phyloP scores from a whole-genome alignment of 2,113 vertebrate species.

The Thunnus thynnus region DNA sequence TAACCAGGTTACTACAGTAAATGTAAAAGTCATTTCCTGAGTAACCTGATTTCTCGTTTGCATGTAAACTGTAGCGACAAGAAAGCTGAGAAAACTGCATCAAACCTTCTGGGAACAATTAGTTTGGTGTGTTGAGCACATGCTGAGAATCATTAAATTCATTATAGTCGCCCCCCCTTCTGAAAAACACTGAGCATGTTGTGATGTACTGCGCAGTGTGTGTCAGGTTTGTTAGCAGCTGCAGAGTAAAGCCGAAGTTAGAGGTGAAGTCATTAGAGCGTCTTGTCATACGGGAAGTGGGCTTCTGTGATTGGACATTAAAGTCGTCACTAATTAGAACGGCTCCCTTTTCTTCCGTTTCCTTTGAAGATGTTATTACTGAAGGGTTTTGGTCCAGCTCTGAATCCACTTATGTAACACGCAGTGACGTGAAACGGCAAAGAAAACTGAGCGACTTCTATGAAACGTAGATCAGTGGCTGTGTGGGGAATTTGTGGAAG shows the following conservation, averaged over 20 bases:
- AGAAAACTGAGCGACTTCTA: neutral
- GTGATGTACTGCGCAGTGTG: neutral
- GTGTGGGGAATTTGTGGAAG: slow-evolving; percentile 4
- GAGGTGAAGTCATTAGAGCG: neutral
- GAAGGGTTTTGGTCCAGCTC: neutral
- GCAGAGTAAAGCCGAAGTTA: slow-evolving; percentile 13
- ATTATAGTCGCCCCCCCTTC: neutral
- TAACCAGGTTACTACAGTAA: neutral
- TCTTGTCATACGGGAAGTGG: neutral
- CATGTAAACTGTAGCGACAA: neutral
- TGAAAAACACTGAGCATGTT: neutral
- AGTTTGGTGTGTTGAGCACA: neutral
- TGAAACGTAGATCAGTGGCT: slow-evolving; percentile 20
- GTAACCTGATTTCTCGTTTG: neutral
- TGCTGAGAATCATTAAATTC: slow-evolving; percentile 12
- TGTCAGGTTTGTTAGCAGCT: neutral
- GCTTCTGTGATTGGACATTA: slow-evolving; percentile 12
- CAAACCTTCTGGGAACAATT: slow-evolving; percentile 49
- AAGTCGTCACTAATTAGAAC: slow-evolving; percentile 17
- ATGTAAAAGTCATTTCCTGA: neutral
- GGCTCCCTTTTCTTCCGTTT: neutral
- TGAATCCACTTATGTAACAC: slow-evolving; percentile 29
- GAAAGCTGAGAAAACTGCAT: slow-evolving; percentile 1
- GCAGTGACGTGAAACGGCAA: neutral
- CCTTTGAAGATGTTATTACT: slow-evolving; percentile 22